Base-by-base conservation (phyloP, 2,888 invertebrate species). In the Lithophane socia region DNA sequence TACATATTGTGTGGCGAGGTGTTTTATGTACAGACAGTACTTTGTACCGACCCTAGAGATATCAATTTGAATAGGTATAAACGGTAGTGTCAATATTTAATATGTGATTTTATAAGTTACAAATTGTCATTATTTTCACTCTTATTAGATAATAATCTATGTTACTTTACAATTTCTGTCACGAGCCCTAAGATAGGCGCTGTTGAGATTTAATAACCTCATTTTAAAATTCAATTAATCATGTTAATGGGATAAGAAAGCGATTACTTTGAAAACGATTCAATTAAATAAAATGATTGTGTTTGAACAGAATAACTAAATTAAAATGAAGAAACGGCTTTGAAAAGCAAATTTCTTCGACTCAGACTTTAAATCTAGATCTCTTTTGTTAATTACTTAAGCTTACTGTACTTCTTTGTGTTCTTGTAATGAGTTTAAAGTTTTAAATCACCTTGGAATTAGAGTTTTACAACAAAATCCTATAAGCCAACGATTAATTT, bases 1-100 rank as follows among this genome's bases (percentile, higher is more conserved):
- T 18, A 90, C 87, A 90, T 91, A 91, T 88, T 87, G 85, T 87
- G 86, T 86, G 71, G 79, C 76, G 80, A 89, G 85, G 85, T 88
- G 84, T 89, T 87, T 87, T 89, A 86, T 81, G 73, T 71, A 80
- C 80, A 71, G 68, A 21, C 9, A 56, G 0, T 18, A 10, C 12
- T 42, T 69, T 56, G 1, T 24, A 42, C n/a, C 8, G 49, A 21
- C 29, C 0, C 7, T 65, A 2, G 24, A 18, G 44, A 65, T 42
- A 37, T 68, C 16, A 37, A 56, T 5, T n/a, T 54, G 5, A n/a
- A 66, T n/a, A 68, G 4, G 18, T 18, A 60, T 18, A 4, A 2
- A 1, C 0, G 18, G 37, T 16, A 60, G 56, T 56, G 21, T 29
- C 8, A 60, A 9, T 9, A 13, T 47, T 16, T 3, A 49, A 21